Percentiles rank a stretch among this genome's conserved stretches.
Conservation (phyloP, 2,113 vertebrate genomes). For the Hydropotes inermis region DNA sequence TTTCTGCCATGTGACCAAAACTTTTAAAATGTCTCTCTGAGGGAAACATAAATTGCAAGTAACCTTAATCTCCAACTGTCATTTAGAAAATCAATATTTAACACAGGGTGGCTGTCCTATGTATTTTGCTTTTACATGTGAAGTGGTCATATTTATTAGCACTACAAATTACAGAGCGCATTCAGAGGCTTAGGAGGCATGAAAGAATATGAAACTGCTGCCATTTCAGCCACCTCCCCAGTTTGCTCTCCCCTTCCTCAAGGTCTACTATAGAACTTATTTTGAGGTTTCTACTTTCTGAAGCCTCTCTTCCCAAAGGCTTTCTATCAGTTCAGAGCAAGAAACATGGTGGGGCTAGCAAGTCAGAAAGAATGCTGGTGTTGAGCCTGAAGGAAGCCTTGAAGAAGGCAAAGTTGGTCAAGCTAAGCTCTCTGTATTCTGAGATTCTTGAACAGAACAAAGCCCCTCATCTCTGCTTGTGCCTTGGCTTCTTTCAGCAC, state of each 20-base stretch:
- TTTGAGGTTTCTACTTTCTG: conserved; percentile 2
- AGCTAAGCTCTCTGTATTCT: background rate
- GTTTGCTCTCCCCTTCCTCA: background rate
- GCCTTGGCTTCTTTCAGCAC: background rate
- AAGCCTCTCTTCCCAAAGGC: background rate
- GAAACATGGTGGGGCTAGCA: background rate
- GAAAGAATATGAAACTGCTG: background rate
- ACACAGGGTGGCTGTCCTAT: background rate
- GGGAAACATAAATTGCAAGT: background rate
- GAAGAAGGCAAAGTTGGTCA: background rate
- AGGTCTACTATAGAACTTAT: background rate
- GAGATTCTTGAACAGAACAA: background rate
- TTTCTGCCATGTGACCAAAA: background rate
- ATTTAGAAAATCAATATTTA: background rate
- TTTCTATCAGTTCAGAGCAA: background rate
- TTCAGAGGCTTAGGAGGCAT: background rate
- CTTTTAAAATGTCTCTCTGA: background rate
- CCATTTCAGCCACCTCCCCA: background rate
- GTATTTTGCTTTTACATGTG: background rate
- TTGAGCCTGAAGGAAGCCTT: background rate
- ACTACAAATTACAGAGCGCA: background rate
- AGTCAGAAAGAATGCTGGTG: background rate
- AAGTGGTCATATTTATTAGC: background rate
- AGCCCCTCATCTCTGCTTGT: background rate
- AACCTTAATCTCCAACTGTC: background rate